Evolutionary conservation across 2,888 invertebrate genomes (phyloP).

Genomic region (Hyalella azteca): DNA sequence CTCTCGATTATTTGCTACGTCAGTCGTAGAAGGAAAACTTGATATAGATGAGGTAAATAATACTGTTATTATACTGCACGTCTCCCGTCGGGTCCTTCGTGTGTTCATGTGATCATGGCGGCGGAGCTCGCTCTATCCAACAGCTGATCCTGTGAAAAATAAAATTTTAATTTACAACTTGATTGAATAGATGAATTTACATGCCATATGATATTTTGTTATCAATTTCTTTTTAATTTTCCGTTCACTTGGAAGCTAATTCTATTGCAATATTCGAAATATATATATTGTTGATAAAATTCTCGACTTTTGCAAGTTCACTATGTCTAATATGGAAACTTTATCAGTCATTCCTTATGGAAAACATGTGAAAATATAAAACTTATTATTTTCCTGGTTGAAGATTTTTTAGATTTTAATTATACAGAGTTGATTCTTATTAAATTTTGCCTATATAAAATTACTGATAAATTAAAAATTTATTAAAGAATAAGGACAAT

Average conservation of each 20-base stretch:
- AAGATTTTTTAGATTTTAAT: too few relatives aligned
- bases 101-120: conserved; percentile 54
- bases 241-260: neutral
- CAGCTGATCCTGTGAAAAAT: conserved; percentile 55
- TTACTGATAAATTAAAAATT: too few relatives aligned
- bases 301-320: neutral
- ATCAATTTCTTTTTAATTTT: neutral
- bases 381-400: too few relatives aligned
- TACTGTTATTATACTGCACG: neutral
- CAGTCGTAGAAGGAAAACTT: conserved; percentile 56
- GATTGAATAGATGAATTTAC: neutral
- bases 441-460: too few relatives aligned
- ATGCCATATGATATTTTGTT: too few relatives aligned
- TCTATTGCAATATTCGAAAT: neutral
- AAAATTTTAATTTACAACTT: neutral
- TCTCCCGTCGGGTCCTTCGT: neutral
- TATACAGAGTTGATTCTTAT: too few relatives aligned
- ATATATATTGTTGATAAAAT: neutral
- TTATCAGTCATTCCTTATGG: too few relatives aligned
- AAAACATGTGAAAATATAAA: too few relatives aligned
- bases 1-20: conserved; percentile 58
- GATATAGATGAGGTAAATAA: conserved; percentile 56
- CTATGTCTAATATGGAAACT: too few relatives aligned
- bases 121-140: conserved; percentile 25
- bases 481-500: too few relatives aligned